phyloP scores from a whole-genome alignment of 2,888 invertebrate genomes.

The Augochlorella aurata region DNA sequence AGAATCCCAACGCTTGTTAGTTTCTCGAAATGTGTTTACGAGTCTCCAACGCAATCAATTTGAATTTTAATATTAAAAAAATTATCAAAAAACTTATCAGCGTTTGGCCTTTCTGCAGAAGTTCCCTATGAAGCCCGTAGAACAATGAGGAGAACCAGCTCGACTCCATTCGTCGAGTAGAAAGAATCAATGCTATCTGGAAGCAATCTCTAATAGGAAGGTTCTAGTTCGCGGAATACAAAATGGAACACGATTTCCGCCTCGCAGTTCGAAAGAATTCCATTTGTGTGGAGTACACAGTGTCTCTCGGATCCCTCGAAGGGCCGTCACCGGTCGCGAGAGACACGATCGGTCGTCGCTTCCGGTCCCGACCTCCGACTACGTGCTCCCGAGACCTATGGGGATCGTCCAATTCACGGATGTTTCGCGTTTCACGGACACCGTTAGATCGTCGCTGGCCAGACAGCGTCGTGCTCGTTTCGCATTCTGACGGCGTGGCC shows the following conservation, averaged over 20 bases:
- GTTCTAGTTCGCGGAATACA: not conserved
- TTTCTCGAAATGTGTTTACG: too few species aligned
- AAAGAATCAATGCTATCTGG: not conserved
- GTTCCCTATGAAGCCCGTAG: too few species aligned
- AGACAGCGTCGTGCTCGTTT: conserved; percentile 39
- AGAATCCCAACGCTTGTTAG: too few species aligned
- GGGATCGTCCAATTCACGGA: conserved; percentile 29
- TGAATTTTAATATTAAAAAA: too few species aligned
- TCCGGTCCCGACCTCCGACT: conserved; percentile 4
- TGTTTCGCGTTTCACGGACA: conserved; percentile 30
- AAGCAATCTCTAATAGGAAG: not conserved
- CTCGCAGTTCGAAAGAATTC: not conserved
- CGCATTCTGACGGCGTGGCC: conserved; percentile 40
- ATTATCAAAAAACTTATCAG: too few species aligned
- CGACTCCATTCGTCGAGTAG: not conserved
- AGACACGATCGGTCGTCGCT: not conserved
- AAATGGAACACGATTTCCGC: not conserved
- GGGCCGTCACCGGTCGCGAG: not conserved
- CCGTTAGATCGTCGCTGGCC: conserved; percentile 39
- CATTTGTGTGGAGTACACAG: not conserved
- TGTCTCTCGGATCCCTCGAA: not conserved
- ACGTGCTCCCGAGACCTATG: conserved; percentile 12
- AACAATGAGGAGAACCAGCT: too few species aligned
- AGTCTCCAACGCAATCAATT: too few species aligned
- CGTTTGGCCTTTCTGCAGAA: too few species aligned